Evolutionary conservation across 2,113 vertebrate species (phyloP).

Genomic region (Takifugu flavidus): DNA sequence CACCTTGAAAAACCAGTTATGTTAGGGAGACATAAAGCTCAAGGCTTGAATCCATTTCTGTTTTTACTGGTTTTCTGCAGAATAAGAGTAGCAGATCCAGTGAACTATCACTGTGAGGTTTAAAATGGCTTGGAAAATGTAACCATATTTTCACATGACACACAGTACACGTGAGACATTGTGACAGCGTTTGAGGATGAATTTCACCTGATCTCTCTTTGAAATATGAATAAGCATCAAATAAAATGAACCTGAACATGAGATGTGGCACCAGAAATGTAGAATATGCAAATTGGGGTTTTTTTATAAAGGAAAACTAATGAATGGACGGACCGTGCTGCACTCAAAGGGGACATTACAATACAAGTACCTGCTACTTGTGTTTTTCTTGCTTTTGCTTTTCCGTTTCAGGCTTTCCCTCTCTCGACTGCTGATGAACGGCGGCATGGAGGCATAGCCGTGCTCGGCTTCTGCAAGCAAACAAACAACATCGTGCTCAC

Average conservation of each 20-base stretch:
- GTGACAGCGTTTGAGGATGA: background rate
- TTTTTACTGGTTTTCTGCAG: too few species aligned
- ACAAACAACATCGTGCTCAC: constrained; percentile 52
- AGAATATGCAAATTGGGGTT: too few species aligned
- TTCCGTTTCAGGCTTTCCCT: constrained; percentile 84
- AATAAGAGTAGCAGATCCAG: too few species aligned
- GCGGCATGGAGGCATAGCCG: constrained; percentile 91
- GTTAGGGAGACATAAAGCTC: background rate
- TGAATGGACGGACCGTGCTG: constrained; percentile 3
- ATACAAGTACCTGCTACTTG: constrained; percentile 83
- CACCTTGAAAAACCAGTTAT: background rate
- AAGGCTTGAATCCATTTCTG: background rate
- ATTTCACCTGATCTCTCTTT: background rate
- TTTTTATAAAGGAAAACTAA: too few species aligned
- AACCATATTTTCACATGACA: too few species aligned
- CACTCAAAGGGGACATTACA: background rate
- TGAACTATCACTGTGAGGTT: too few species aligned
- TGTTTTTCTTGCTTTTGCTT: constrained; percentile 87
- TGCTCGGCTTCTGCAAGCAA: constrained; percentile 89
- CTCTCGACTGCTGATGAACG: constrained; percentile 84
- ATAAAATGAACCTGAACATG: background rate
- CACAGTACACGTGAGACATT: too few species aligned
- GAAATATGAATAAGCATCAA: background rate
- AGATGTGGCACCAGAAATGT: too few species aligned
- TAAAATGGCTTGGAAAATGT: too few species aligned